Percentiles rank a stretch among this genome's conserved stretches.
Evolutionary conservation across 2,797 vertebrate species (phyloP).

Genomic region (Ctenopoma multispine): DNA sequence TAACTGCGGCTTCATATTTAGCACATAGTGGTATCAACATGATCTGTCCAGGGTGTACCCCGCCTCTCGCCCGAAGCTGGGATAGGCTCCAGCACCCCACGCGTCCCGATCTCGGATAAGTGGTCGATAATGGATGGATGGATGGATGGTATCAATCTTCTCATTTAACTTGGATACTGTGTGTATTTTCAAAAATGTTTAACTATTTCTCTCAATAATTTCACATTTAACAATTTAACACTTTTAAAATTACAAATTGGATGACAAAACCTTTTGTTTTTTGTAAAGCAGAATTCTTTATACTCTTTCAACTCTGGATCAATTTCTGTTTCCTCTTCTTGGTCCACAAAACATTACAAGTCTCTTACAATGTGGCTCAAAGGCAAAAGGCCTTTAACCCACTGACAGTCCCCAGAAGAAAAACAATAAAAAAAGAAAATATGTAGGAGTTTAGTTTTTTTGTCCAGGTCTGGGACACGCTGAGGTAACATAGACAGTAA

Average conservation of each 20-base stretch:
- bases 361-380: constrained; percentile 22
- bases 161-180: background rate
- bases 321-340: constrained; percentile 39
- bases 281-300: constrained; percentile 9
- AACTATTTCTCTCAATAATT: background rate
- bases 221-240: constrained; percentile 39
- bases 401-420: constrained; percentile 15
- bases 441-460: constrained; percentile 28
- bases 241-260: constrained; percentile 5
- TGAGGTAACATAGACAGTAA: constrained; percentile 81
- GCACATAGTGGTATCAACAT: too few relatives aligned
- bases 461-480: constrained; percentile 77
- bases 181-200: constrained; percentile 6
- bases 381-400: constrained; percentile 25
- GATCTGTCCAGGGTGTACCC: too few relatives aligned
- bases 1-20: background rate
- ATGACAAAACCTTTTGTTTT: constrained; percentile 10
- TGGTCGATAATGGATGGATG: too few relatives aligned
- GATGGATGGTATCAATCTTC: background rate
- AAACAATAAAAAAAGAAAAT: background rate
- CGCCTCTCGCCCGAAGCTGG: too few relatives aligned
- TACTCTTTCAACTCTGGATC: constrained; percentile 5
- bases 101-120: too few relatives aligned
- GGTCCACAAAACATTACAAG: constrained; percentile 44
- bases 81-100: too few relatives aligned